These are phyloP conservation scores for Lordiphosa collinella DNA, from an alignment of 1,140 invertebrate genomes.

Conservation along the genomic window DNA sequence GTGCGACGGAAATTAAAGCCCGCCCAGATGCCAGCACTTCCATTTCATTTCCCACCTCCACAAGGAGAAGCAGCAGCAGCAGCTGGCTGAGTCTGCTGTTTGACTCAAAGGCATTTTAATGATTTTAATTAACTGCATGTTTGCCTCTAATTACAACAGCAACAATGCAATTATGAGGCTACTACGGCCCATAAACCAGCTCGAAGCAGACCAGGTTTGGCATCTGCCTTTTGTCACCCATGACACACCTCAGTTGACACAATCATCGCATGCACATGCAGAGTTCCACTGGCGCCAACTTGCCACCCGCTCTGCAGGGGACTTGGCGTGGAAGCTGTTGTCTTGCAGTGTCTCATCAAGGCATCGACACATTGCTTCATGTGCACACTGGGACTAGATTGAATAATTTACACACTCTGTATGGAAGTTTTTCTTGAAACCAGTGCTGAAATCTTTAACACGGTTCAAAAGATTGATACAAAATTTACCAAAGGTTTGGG, in stretches of 20 bases:
- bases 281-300: slow-evolving; percentile 12
- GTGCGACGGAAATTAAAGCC: slow-evolving; percentile 59
- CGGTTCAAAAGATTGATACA: too few species aligned
- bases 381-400: too few species aligned
- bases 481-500: too few species aligned
- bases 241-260: slow-evolving; percentile 61
- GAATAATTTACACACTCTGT: too few species aligned
- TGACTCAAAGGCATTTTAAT: slow-evolving; percentile 68
- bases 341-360: slow-evolving; percentile 16
- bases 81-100: slow-evolving; percentile 22
- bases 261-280: slow-evolving; percentile 68
- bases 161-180: slow-evolving; percentile 69
- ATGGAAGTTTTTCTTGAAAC: too few species aligned
- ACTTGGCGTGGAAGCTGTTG: not conserved
- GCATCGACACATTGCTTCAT: not conserved
- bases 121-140: slow-evolving; percentile 76
- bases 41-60: slow-evolving; percentile 7
- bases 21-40: slow-evolving; percentile 18
- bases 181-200: slow-evolving; percentile 45
- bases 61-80: slow-evolving; percentile 14
- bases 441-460: too few species aligned
- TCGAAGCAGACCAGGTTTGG: slow-evolving; percentile 33
- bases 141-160: slow-evolving; percentile 68
- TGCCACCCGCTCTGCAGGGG: not conserved
- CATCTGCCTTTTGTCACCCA: slow-evolving; percentile 37